Evolutionary conservation across 2,113 vertebrate species (phyloP), one percentile per base, ranked within the genome.

Genomic region (Prochilodus magdalenae): DNA sequence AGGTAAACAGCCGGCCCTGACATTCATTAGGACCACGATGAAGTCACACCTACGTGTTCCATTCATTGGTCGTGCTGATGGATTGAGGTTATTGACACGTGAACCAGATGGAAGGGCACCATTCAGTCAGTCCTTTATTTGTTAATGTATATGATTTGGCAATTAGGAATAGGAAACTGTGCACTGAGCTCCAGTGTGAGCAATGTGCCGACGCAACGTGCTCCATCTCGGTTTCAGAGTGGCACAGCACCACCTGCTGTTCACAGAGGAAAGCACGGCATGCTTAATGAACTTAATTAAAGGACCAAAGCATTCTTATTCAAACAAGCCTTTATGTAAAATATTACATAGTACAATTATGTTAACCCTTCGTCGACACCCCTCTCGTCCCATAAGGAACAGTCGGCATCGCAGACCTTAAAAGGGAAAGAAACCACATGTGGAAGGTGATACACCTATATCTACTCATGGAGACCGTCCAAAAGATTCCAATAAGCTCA

Each of bases 261-360:
- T 67, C 18, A 4, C 18, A 22, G 24, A 47, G 33, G 29, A 59
- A 71, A 74, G 15, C 8, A 30, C 51, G 2, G 70, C 15, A 24
- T n/a, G n/a, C 73, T 8, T 8, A 63, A 22, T 15, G 30, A 36
- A 11, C 0, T 15, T 53, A n/a, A 80, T 29, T 51, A 63, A 26
- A 81, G 22, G 47, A 65, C 40, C 26, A 29, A 66, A 15, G 62
- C 18, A n/a, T 13, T 74, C 13, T 69, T 40, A 29, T 5, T 74
- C 36, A 85, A 70, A 74, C 82, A 57, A 78, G 51, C 24, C 15
- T 85, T 85, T 85, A 85, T 82, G 70, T n/a, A 47, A 82, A 81
- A 60, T 44, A 16, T 40, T 62, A 51, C 77, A 40, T 29, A 77
- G n/a, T 60, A 8, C 10, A 20, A 40, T 72, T 20, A n/a, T 51